These are phyloP conservation scores for Rana temporaria DNA, from an alignment of 2,113 vertebrate genomes.

Conservation along the genomic window DNA sequence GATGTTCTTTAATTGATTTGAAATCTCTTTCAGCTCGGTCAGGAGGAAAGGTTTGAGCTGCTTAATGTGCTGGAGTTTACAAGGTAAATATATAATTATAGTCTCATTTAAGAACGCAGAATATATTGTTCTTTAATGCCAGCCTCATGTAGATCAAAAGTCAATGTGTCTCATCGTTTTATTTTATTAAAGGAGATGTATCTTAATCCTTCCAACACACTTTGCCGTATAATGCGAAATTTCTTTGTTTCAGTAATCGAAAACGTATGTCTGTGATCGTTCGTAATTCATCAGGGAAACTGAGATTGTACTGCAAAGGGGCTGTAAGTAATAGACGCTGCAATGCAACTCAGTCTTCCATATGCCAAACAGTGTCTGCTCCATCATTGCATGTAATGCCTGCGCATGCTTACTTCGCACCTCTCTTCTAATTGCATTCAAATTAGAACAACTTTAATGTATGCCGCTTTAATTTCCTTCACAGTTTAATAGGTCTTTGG, in stretches of 20 bases:
- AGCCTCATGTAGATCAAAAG: too few species aligned
- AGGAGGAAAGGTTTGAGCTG: constrained; percentile 91
- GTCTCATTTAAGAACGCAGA: too few species aligned
- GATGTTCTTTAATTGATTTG: constrained; percentile 2
- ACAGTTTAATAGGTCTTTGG: too few species aligned
- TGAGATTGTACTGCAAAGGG: constrained; percentile 99
- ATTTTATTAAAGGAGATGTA: too few species aligned
- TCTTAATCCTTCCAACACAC: background rate
- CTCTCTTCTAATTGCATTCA: background rate
- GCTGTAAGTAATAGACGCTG: constrained; percentile 86
- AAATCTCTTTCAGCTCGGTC: constrained; percentile 76
- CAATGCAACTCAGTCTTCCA: constrained; percentile 22
- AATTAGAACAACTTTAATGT: too few species aligned
- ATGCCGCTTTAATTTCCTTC: too few species aligned
- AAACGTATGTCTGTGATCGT: constrained; percentile 99
- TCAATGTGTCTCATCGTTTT: too few species aligned
- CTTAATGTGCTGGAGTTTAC: constrained; percentile 97
- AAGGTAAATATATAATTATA: constrained; percentile 76
- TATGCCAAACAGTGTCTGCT: background rate
- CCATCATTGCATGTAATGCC: too few species aligned
- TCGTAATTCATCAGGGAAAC: constrained; percentile 92
- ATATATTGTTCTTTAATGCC: too few species aligned
- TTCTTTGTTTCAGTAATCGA: constrained; percentile 77
- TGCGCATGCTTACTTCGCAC: background rate
- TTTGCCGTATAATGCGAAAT: background rate